A percentile compares a stretch with the other conserved stretches of the same genome.
These are phyloP conservation scores for Hydractinia symbiolongicarpus DNA, from an alignment of 30 jellyfish, hydroid and myxozoan genomes.

Conservation along the genomic window DNA sequence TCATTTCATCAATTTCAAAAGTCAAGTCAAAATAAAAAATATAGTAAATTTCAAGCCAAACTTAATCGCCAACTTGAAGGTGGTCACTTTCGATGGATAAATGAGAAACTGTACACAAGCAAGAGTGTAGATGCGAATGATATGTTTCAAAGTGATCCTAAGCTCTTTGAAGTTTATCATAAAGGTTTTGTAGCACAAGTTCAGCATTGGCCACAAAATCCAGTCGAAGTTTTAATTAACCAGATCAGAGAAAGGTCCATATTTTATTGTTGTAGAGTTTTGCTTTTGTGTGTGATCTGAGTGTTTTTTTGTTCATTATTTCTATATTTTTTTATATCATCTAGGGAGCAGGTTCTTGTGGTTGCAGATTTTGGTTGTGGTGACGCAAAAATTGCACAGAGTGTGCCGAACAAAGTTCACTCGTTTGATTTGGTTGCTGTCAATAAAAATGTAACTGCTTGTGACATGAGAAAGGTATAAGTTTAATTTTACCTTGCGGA, in stretches of 20 bases:
- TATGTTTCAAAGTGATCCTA: conserved; percentile 53
- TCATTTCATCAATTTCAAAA: neutral
- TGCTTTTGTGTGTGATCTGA: neutral
- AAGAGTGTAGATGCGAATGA: conserved; percentile 54
- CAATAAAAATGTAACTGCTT: conserved; percentile 56
- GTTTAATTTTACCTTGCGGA: no score
- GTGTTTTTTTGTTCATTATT: neutral
- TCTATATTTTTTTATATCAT: neutral
- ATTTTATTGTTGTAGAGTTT: neutral
- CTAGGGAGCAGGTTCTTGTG: conserved; percentile 44
- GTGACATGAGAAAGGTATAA: conserved; percentile 82
- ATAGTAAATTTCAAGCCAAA: conserved; percentile 44
- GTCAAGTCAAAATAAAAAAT: neutral
- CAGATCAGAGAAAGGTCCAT: conserved; percentile 43
- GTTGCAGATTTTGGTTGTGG: conserved; percentile 98
- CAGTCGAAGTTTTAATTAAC: conserved; percentile 59
- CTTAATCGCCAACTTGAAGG: conserved; percentile 57
- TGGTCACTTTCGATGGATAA: conserved; percentile 84
- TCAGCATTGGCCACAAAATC: conserved; percentile 85
- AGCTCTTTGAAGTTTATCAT: conserved; percentile 76
- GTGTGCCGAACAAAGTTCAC: conserved; percentile 59
- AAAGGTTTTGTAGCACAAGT: conserved; percentile 75
- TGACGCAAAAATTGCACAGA: conserved; percentile 77
- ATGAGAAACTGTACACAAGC: conserved; percentile 71
- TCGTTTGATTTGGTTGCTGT: conserved; percentile 90